Evolutionary conservation across 2,113 vertebrate genomes (phyloP), one percentile per base, ranked within the genome.

Genomic region (Barnardius zonarius): DNA sequence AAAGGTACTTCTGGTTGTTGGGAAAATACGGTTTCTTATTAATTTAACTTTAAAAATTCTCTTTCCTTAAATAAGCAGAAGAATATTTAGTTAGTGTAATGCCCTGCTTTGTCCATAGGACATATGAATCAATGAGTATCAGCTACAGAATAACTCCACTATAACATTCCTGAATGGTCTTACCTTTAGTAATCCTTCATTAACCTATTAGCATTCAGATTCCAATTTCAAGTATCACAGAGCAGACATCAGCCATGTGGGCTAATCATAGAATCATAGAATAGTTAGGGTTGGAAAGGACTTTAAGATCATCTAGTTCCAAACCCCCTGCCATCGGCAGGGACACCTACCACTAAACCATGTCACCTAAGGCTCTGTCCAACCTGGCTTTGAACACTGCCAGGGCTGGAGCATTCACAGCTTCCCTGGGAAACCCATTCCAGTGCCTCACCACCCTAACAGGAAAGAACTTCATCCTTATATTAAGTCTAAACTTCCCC

Each of bases 161-260:
- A 52, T 48, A 72, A 23, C 43, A 57, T 66, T 86, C 24, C 27
- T 57, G 41, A 88, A 52, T 30, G 28, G 31, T 76, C 73, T 64
- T 73, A 46, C 62, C 33, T 82, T 86, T 90, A 75, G 75, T 92
- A 90, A 95, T 86, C 25, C 73, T 93, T 83, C 62, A 75, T 90
- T 94, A 86, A 88, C n/a, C 76, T 92, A 57, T 76, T 33, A 63
- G 17, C 54, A 75, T 61, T 73, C 52, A 62, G 57, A 33, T 89
- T 89, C 44, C 76, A 54, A 39, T 82, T 94, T 76, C 44, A 31
- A 69, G 62, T 54, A 86, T 72, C 61, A 54, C 7, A 66, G 44
- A 78, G 70, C 28, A 82, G 55, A 62, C 63, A 5, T 81, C 76
- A 94, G 20, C 23, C 88, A 33, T 33, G 19, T 84, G 44, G 35